A percentile compares a stretch with the other conserved stretches of the same genome.
These are phyloP conservation scores for Mungos mungo DNA, from an alignment of 2,113 vertebrate species.

Conservation along the genomic window DNA sequence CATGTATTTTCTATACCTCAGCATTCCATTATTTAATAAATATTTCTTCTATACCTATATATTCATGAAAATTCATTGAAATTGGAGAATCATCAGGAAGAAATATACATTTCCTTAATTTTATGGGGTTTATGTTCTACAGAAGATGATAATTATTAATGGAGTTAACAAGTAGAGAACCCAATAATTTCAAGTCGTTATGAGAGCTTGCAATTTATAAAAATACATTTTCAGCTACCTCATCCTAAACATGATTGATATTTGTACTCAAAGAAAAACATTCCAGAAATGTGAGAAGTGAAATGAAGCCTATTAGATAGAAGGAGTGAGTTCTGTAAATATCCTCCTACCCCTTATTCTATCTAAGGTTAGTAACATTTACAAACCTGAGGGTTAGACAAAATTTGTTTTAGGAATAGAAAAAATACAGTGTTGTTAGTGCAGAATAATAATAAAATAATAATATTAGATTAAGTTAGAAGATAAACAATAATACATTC, in stretches of 20 bases:
- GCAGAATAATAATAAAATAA: neutral
- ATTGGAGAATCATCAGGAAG: too few species aligned
- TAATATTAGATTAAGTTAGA: neutral
- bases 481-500: neutral
- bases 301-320: neutral
- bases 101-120: too few species aligned
- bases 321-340: neutral
- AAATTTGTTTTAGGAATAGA: neutral
- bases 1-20: too few species aligned
- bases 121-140: too few species aligned
- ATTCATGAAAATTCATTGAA: too few species aligned
- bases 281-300: neutral
- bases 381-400: neutral
- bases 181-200: too few species aligned
- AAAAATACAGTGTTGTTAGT: neutral
- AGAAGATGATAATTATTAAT: neutral
- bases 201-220: too few species aligned
- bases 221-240: too few species aligned
- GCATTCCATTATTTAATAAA: too few species aligned
- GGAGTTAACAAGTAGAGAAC: neutral
- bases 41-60: too few species aligned
- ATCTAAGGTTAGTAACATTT: neutral
- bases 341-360: neutral
- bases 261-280: too few species aligned
- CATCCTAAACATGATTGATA: too few species aligned